phyloP scores from a whole-genome alignment of 2,797 vertebrate species.

The Acipenser oxyrinchus region DNA sequence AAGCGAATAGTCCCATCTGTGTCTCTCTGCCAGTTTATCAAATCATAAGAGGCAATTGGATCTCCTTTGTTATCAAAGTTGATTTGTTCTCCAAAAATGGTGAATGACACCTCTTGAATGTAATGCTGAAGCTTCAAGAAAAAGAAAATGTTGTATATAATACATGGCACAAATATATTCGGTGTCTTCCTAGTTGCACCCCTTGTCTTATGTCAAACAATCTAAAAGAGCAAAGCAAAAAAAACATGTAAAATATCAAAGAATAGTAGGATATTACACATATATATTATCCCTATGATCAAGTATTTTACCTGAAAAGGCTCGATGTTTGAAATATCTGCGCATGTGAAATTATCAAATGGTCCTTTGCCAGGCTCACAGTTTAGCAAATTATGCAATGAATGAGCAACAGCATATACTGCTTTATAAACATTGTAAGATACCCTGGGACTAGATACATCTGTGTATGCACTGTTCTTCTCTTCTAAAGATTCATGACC shows the following conservation, averaged over 20 bases:
- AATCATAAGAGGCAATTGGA: slow-evolving; percentile 38
- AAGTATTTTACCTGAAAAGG: slow-evolving; percentile 38
- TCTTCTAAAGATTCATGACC: slow-evolving; percentile 29
- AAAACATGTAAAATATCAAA: too few species aligned
- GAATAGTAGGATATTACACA: too few species aligned
- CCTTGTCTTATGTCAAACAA: too few species aligned
- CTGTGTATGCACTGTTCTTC: slow-evolving; percentile 32
- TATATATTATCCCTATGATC: background rate
- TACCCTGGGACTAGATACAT: slow-evolving; percentile 30
- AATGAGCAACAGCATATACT: slow-evolving; percentile 39
- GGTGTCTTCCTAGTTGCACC: too few species aligned
- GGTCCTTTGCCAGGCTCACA: slow-evolving; percentile 29
- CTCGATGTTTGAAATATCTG: slow-evolving; percentile 28
- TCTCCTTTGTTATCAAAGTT: slow-evolving; percentile 41
- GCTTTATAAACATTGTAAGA: slow-evolving; percentile 44
- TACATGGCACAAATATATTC: too few species aligned
- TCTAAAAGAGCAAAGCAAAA: background rate
- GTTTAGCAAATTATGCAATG: slow-evolving; percentile 34
- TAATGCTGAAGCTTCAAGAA: slow-evolving; percentile 34
- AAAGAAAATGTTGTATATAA: background rate
- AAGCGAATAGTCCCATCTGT: slow-evolving; percentile 32
- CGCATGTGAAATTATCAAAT: slow-evolving; percentile 32
- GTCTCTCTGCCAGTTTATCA: slow-evolving; percentile 41
- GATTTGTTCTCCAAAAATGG: slow-evolving; percentile 30
- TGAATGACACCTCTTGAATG: slow-evolving; percentile 36